Base-by-base conservation (phyloP, 1,140 invertebrate species). In the Mactra quadrangularis region DNA sequence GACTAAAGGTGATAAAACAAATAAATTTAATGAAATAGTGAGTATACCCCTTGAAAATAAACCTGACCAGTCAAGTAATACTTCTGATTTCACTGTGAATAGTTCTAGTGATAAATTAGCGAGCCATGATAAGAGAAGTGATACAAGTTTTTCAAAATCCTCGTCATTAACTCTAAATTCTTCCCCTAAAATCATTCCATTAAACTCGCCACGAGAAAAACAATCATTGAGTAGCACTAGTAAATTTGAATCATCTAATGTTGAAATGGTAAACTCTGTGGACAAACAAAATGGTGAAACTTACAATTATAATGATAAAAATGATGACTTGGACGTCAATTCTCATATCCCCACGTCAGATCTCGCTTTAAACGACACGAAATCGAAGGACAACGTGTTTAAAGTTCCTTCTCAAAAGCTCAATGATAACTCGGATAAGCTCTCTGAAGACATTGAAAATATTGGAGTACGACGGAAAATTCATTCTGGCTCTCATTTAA, bases 321-420 rank as follows among this genome's bases (percentile, higher is more conserved):
- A 53, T 72, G 52, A 41, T 38, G 38, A 17, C 38, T 47, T 31
- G 19, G 64, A 68, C 31, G 47, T 68, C 31, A 50, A 68, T 68
- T 68, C 64, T 68, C 64, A 68, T 31, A 19, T 17, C 27, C 15
- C 38, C 6, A 7, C 38, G 6, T 15, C 38, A 41, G 64, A 68
- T 68, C 64, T 68, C 64, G 3, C 25, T 29, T 38, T 68, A 19
- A 76, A 60, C 50, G 45, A 50, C 38, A 41, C 27, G 19, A 64
- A 71, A 53, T 45, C 52, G 17, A 82, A 85, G 31, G 84, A 79
- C 33, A 78, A 74, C 15, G 38, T 82, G n/a, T 87, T 87, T 45
- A 86, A 87, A 84, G 84, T 85, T 47, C 86, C 86, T 15, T 84
- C 85, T 17, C 74, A 83, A 19, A 86, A 87, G 83, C 50, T 83